Evolutionary conservation across 2,113 vertebrate species (phyloP).

Genomic region (Platichthys stellatus): DNA sequence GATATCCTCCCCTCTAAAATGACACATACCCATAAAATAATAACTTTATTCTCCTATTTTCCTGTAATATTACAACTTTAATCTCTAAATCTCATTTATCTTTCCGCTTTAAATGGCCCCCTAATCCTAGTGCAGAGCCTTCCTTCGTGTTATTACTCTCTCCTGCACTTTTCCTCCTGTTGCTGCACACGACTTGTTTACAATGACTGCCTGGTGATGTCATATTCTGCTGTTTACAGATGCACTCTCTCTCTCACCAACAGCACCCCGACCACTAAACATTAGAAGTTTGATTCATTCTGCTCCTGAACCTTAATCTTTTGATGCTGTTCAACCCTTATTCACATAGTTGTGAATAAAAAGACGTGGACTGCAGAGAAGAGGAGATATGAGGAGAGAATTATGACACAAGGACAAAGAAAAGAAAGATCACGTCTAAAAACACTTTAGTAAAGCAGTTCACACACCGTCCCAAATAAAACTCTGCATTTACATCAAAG

Average conservation of each 20-base stretch:
- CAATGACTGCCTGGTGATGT: too few species aligned
- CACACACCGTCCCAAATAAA: neutral
- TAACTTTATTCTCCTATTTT: too few species aligned
- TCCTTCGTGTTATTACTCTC: neutral
- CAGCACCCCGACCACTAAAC: too few species aligned
- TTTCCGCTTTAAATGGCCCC: too few species aligned
- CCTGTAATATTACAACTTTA: too few species aligned
- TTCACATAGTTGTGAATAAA: neutral
- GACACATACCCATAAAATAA: too few species aligned
- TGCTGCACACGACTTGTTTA: too few species aligned
- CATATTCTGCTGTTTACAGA: too few species aligned
- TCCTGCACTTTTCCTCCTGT: neutral
- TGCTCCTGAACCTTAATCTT: neutral
- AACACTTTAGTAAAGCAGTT: neutral
- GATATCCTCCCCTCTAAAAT: too few species aligned
- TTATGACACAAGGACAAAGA: neutral
- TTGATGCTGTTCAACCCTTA: neutral
- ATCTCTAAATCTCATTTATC: too few species aligned
- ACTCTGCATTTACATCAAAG: too few species aligned
- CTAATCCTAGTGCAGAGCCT: neutral
- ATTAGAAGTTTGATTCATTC: neutral
- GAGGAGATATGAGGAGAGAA: neutral
- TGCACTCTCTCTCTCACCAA: too few species aligned
- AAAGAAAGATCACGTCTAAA: neutral
- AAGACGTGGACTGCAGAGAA: neutral